Conservation (phyloP, 1,140 invertebrate species). For the Calephelis virginiensis region DNA sequence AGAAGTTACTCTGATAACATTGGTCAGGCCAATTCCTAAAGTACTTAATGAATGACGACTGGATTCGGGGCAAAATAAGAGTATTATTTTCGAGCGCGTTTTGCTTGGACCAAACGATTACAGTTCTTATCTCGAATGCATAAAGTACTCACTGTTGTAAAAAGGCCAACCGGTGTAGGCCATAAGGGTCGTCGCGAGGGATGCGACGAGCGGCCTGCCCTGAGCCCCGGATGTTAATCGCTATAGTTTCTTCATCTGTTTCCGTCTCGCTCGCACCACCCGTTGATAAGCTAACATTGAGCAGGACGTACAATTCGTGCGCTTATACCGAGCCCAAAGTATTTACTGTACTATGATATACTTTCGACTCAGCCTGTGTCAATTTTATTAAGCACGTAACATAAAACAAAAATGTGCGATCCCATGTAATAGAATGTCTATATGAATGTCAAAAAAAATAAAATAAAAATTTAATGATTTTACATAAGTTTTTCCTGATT, state of each 20-base stretch:
- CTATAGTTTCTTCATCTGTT: slow-evolving; percentile 63
- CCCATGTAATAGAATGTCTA: too few relatives aligned
- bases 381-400: too few relatives aligned
- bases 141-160: slow-evolving; percentile 63
- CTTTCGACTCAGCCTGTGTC: too few relatives aligned
- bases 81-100: neutral
- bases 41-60: too few relatives aligned
- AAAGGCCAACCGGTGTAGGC: slow-evolving; percentile 57
- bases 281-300: slow-evolving; percentile 57
- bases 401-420: too few relatives aligned
- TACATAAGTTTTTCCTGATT: too few relatives aligned
- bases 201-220: slow-evolving; percentile 46
- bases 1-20: too few relatives aligned
- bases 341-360: neutral
- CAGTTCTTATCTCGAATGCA: neutral
- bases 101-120: neutral
- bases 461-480: too few relatives aligned
- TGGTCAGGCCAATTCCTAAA: too few relatives aligned
- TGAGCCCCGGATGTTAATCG: slow-evolving; percentile 42
- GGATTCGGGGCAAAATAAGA: too few relatives aligned
- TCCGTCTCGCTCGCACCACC: slow-evolving; percentile 69
- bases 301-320: slow-evolving; percentile 46
- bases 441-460: too few relatives aligned
- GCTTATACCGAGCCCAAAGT: slow-evolving; percentile 2
- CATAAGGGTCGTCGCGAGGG: slow-evolving; percentile 54